Conservation (phyloP, 37 sponge, comb jelly and placozoan species). For the Cladorhizidae sp. region DNA sequence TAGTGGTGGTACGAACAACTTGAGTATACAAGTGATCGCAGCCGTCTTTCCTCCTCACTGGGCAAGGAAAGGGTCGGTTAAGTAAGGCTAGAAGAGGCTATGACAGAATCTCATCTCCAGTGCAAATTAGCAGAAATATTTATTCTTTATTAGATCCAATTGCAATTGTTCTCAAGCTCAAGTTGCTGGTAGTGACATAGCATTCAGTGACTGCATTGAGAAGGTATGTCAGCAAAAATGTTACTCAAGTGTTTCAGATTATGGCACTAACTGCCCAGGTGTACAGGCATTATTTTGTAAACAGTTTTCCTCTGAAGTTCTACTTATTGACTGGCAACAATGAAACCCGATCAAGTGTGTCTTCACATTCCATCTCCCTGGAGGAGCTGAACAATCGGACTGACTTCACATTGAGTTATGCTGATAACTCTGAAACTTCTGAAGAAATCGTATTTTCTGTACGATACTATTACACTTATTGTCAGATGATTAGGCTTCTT, state of each 20-base stretch:
- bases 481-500: not conserved
- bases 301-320: slow-evolving; percentile 28
- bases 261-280: slow-evolving; percentile 3
- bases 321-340: not conserved
- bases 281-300: slow-evolving; percentile 33
- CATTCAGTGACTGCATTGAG: slow-evolving; percentile 23
- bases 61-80: too few species aligned
- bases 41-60: too few species aligned
- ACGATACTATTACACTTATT: not conserved
- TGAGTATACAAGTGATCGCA: too few species aligned
- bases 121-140: too few species aligned
- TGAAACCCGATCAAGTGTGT: not conserved
- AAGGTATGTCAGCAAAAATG: not conserved
- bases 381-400: slow-evolving; percentile 28
- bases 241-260: not conserved
- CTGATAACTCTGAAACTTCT: not conserved
- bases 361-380: not conserved
- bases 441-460: slow-evolving; percentile 2
- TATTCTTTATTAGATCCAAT: not conserved
- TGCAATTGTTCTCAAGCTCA: slow-evolving; percentile 8
- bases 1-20: too few species aligned
- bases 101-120: too few species aligned
- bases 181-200: not conserved
- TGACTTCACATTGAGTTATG: not conserved
- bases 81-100: too few species aligned